Conservation (phyloP, 2,797 vertebrate species). For the Strix occidentalis region DNA sequence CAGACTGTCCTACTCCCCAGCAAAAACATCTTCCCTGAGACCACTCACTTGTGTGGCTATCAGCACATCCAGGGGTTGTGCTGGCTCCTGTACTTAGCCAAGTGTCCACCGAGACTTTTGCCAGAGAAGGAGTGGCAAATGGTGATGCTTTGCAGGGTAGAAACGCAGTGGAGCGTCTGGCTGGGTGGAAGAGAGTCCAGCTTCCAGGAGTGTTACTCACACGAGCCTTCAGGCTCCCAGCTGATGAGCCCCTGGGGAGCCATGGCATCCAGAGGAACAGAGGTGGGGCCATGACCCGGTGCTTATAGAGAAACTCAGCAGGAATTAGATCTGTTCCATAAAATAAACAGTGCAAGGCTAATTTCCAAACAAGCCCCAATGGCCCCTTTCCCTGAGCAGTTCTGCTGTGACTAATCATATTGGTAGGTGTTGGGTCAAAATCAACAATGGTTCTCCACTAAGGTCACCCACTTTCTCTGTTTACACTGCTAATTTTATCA, state of each 20-base stretch:
- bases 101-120: accelerated
- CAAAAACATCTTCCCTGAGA: not conserved
- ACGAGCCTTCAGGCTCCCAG: not conserved
- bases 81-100: not conserved
- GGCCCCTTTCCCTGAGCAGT: conserved; percentile 41
- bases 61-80: not conserved
- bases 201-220: not conserved
- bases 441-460: conserved; percentile 72
- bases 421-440: conserved; percentile 76
- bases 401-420: conserved; percentile 70
- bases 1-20: not conserved
- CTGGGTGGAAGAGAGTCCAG: not conserved
- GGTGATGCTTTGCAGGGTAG: not conserved
- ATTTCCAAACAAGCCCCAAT: conserved; percentile 63
- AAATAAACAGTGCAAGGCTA: conserved; percentile 53
- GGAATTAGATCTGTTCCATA: conserved; percentile 54
- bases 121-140: not conserved
- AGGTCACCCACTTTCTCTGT: conserved; percentile 74
- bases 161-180: not conserved
- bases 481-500: conserved; percentile 79
- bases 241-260: not conserved
- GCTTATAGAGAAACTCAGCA: conserved; percentile 37
- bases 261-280: accelerated
- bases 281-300: not conserved
- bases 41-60: not conserved